Evolutionary conservation across 2,113 vertebrate genomes (phyloP).

Genomic region (Emydura subglobosa): DNA sequence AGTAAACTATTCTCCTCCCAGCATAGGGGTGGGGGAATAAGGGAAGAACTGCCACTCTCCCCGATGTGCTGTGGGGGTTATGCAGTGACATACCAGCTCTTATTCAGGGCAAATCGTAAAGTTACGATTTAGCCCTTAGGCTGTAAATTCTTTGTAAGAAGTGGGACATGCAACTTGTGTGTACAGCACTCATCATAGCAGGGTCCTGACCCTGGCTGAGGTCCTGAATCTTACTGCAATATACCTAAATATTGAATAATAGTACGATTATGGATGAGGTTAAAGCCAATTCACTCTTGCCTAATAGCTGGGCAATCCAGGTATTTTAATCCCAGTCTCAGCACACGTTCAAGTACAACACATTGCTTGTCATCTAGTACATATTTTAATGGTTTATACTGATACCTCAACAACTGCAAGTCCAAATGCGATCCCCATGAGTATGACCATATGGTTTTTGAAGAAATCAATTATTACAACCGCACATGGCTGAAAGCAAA

Average conservation of each 20-base stretch:
- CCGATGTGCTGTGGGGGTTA: fast-evolving
- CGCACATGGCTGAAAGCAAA: constrained; percentile 73
- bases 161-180: neutral
- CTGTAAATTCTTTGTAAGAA: neutral
- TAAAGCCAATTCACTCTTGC: constrained; percentile 34
- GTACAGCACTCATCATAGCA: neutral
- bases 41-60: neutral
- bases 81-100: fast-evolving
- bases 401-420: constrained; percentile 81
- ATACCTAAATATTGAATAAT: constrained; percentile 16
- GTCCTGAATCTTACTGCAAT: neutral
- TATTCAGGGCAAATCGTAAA: neutral
- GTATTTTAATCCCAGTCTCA: constrained; percentile 22
- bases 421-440: constrained; percentile 81
- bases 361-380: constrained; percentile 20
- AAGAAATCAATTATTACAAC: neutral
- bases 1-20: neutral
- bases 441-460: constrained; percentile 40
- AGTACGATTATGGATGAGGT: constrained; percentile 10
- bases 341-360: neutral
- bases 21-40: neutral
- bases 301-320: constrained; percentile 22
- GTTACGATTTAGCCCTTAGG: neutral
- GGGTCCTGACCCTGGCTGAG: constrained; percentile 4
- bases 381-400: constrained; percentile 16